A percentile compares a stretch with the other conserved stretches of the same genome.
phyloP scores from a whole-genome alignment of 2,797 vertebrate species.

The Triplophysa bombifrons region DNA sequence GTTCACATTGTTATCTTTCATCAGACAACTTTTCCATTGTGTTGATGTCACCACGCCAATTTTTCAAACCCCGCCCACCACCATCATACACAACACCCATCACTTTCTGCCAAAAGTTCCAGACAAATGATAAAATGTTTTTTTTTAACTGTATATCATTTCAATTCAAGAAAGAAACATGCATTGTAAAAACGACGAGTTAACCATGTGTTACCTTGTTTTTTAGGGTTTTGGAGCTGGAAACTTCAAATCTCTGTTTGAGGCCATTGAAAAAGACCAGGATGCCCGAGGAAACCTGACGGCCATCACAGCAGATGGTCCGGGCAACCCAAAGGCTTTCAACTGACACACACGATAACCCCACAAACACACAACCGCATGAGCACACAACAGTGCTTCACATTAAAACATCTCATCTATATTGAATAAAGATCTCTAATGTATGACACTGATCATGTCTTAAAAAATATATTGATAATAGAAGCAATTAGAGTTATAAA shows the following conservation, averaged over 20 bases:
- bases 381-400: neutral
- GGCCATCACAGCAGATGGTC: constrained; percentile 64
- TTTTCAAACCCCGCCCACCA: too few species aligned
- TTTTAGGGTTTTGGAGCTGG: constrained; percentile 84
- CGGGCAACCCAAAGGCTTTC: constrained; percentile 65
- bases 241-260: constrained; percentile 87
- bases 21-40: too few species aligned
- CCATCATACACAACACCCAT: too few species aligned
- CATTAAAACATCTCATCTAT: neutral
- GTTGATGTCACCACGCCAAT: too few species aligned
- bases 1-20: too few species aligned
- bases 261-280: constrained; percentile 85
- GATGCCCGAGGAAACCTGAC: constrained; percentile 84
- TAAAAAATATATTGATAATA: too few species aligned
- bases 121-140: neutral
- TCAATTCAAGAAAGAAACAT: neutral
- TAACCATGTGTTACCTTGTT: constrained; percentile 28
- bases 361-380: constrained; percentile 28
- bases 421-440: constrained; percentile 23
- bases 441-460: neutral
- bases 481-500: too few species aligned
- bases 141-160: neutral
- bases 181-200: neutral
- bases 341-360: constrained; percentile 61
- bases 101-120: neutral